Evolutionary conservation across 2,888 invertebrate genomes (phyloP).

Genomic region (Nyleta sp.): DNA sequence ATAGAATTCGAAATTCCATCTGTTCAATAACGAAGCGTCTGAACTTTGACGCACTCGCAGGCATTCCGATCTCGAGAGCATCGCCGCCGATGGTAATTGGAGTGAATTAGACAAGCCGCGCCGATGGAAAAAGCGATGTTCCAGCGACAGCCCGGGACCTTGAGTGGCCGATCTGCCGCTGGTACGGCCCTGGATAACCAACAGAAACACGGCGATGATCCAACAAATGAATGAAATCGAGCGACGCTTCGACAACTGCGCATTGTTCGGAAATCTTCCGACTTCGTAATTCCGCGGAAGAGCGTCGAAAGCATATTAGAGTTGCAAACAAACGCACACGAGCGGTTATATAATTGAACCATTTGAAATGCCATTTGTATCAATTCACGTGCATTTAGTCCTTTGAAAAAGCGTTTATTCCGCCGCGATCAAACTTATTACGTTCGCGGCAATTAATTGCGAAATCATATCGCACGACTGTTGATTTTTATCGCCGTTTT

Average conservation of each 20-base stretch:
- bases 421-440: constrained; percentile 38
- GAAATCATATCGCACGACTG: constrained; percentile 38
- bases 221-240: constrained; percentile 54
- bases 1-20: constrained; percentile 40
- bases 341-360: constrained; percentile 42
- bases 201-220: constrained; percentile 43
- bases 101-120: constrained; percentile 40
- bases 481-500: constrained; percentile 40
- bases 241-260: constrained; percentile 42
- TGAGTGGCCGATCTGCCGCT: constrained; percentile 34
- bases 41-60: constrained; percentile 41
- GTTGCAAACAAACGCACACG: constrained; percentile 31
- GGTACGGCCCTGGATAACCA: constrained; percentile 48
- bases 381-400: constrained; percentile 52
- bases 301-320: constrained; percentile 35
- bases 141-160: constrained; percentile 22
- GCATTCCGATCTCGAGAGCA: constrained; percentile 7
- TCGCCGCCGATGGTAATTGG: constrained; percentile 33
- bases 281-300: constrained; percentile 25
- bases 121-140: constrained; percentile 39
- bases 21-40: constrained; percentile 35
- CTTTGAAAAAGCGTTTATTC: constrained; percentile 40
- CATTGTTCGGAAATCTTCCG: constrained; percentile 56
- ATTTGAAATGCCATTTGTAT: constrained; percentile 48
- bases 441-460: constrained; percentile 33